Conservation (phyloP, 2,113 vertebrate genomes). For the Neogale vison region DNA sequence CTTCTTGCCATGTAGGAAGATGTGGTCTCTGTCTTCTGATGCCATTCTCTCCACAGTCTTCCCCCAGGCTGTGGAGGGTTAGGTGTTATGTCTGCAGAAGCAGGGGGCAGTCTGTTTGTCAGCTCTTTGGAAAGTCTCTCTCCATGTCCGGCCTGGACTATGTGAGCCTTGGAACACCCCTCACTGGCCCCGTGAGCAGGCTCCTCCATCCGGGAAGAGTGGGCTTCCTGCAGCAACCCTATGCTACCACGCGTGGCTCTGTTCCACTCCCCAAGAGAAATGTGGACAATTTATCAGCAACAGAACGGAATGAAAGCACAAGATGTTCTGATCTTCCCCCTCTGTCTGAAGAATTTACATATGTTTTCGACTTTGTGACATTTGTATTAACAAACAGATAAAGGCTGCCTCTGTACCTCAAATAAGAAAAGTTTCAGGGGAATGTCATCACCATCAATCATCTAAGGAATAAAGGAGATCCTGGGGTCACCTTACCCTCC, state of each 20-base stretch:
- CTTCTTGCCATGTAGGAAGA: not conserved
- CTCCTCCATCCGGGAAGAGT: not conserved
- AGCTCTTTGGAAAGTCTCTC: not conserved
- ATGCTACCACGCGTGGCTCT: not conserved
- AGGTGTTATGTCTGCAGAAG: not conserved
- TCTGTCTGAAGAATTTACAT: not conserved
- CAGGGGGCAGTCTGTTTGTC: not conserved
- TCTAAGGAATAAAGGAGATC: not conserved
- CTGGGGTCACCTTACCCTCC: not conserved
- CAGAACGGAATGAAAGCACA: not conserved
- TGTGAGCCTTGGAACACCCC: not conserved
- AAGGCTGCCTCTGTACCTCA: not conserved
- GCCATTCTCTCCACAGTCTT: not conserved
- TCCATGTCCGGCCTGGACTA: not conserved
- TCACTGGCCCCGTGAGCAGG: not conserved
- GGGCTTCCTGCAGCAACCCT: not conserved
- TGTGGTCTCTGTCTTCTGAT: not conserved
- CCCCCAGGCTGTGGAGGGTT: not conserved
- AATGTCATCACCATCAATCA: not conserved
- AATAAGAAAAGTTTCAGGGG: not conserved
- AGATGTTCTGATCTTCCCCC: not conserved
- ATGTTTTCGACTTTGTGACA: not conserved
- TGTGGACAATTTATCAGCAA: not conserved
- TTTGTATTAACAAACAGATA: not conserved
- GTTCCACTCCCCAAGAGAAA: not conserved